A percentile compares a stretch with the other conserved stretches of the same genome.
These are phyloP conservation scores for Pachymerium ferrugineum DNA, from an alignment of 2,888 invertebrate genomes.

Conservation along the genomic window DNA sequence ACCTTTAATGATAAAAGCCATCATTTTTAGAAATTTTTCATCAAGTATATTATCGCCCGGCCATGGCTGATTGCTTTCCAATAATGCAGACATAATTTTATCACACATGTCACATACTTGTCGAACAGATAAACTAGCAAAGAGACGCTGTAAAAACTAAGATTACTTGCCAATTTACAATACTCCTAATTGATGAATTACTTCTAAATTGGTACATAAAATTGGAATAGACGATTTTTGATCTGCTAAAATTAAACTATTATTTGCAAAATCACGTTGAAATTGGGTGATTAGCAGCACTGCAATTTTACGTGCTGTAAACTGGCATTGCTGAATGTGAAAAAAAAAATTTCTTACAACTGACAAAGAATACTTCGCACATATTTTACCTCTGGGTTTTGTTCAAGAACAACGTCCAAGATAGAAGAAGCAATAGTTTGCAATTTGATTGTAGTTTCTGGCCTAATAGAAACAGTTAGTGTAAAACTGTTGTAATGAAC, in stretches of 20 bases:
- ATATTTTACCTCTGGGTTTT: too few species aligned
- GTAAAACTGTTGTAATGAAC: neutral
- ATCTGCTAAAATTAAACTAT: too few species aligned
- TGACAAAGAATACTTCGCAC: too few species aligned
- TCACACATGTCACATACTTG: neutral
- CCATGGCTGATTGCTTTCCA: neutral
- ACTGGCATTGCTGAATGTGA: too few species aligned
- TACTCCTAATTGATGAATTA: neutral
- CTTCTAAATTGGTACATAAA: too few species aligned
- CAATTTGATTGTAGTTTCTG: neutral
- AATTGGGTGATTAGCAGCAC: too few species aligned
- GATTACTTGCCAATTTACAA: neutral
- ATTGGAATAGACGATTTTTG: too few species aligned
- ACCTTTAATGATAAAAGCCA: neutral
- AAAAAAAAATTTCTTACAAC: too few species aligned
- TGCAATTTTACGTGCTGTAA: too few species aligned
- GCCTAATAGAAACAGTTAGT: neutral
- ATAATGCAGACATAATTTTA: neutral
- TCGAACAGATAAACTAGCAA: neutral
- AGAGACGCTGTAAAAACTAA: neutral
- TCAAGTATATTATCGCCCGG: neutral
- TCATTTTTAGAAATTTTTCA: neutral
- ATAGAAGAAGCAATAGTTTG: too few species aligned
- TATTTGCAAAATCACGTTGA: too few species aligned
- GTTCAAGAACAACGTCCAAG: too few species aligned